These are phyloP conservation scores for Cottoperca gobio DNA, from an alignment of 2,797 vertebrate species.

Conservation along the genomic window DNA sequence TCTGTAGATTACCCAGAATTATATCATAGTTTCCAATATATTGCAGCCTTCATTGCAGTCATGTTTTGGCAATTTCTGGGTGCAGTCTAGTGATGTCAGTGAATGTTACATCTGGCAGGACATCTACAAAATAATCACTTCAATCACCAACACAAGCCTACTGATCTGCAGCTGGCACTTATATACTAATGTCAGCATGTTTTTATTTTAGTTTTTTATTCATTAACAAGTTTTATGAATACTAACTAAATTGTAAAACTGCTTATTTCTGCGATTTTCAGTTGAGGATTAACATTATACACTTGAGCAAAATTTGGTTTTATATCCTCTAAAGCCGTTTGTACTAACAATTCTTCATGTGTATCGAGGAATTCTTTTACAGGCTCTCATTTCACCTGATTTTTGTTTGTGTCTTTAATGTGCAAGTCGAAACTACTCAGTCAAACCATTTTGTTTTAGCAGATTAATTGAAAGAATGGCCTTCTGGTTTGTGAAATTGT, in stretches of 20 bases:
- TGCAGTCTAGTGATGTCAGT: background rate
- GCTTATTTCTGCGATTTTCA: background rate
- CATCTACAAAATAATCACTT: background rate
- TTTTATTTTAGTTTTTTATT: background rate
- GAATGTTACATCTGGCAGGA: background rate
- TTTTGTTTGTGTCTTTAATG: background rate
- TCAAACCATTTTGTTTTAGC: background rate
- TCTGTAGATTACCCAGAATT: background rate
- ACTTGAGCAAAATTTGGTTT: slow-evolving; percentile 1
- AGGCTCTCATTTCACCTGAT: slow-evolving; percentile 58
- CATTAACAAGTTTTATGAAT: background rate
- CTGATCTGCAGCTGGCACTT: background rate
- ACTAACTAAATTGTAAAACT: background rate
- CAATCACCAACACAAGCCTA: background rate
- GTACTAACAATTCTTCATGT: background rate
- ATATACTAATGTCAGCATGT: background rate
- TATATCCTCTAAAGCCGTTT: background rate
- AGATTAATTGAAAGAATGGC: background rate
- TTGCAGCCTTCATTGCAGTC: background rate
- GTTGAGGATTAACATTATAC: background rate
- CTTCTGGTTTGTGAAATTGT: slow-evolving; percentile 1
- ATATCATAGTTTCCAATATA: background rate
- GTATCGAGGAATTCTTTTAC: background rate
- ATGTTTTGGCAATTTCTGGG: background rate
- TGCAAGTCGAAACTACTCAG: background rate